Evolutionary conservation across 2,888 invertebrate species (phyloP), one percentile per base, ranked within the genome.

Genomic region (Mesochorus sp.): DNA sequence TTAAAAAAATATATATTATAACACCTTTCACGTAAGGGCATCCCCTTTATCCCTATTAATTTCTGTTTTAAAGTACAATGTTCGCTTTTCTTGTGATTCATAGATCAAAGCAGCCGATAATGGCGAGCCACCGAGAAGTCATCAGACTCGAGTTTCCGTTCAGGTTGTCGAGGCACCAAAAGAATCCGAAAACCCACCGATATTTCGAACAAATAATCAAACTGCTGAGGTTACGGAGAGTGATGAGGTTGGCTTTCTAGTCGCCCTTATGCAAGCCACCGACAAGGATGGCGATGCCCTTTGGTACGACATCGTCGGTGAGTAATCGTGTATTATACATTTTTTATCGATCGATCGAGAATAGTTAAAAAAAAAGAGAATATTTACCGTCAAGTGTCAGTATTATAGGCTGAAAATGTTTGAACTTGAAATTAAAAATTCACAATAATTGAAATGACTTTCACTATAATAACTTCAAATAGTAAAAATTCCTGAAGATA

Each of bases 231-330:
- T 95, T 42, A 96, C 97, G 34, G 97, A 97, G 92, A 95, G 95
- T 84, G 98, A 98, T 91, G 94, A 94, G 85, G 95, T 97, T 37
- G 98, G 98, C 21, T 96, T 96, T 91, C 93, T 97, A 82, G 96
- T 99, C 1, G 94, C 96, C 59, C 94, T 97, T 76, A 93, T 98
- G 86, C 95, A 96, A 87, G 98, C 98, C 3, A 92, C 93, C 42
- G 98, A 98, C 91, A 94, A 95, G 66, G 98, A 98, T 89, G 95
- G 94, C 49, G 97, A 98, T 89, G 93, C 94, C 75, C 92, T 99
- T 82, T 98, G 97, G 96, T 99, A 96, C 91, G 95, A 96, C 87
- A 98, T 99, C 81, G 94, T 95, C 76, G 95, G 96, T 96, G 91
- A 92, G 95, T 92, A 77, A 70, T 62, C 10, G 39, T 24, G n/a